Conservation (phyloP, 2,113 vertebrate genomes). For the Aphyosemion australe region DNA sequence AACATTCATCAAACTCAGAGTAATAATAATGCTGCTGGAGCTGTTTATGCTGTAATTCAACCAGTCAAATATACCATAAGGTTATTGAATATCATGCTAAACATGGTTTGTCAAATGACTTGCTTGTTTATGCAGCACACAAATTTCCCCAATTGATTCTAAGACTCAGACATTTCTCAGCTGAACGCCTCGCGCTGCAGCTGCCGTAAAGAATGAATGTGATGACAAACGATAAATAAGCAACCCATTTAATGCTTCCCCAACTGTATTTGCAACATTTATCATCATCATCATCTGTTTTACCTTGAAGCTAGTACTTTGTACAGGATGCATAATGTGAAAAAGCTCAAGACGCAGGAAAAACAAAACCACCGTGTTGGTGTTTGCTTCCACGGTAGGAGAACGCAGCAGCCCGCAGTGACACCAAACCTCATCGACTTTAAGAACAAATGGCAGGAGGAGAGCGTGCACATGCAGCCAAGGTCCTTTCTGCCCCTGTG, state of each 20-base stretch:
- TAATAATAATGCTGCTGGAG: neutral
- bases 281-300: slow-evolving; percentile 38
- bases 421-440: slow-evolving; percentile 58
- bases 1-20: slow-evolving; percentile 30
- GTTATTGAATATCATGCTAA: slow-evolving; percentile 18
- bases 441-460: slow-evolving; percentile 65
- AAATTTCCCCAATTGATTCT: slow-evolving; percentile 38
- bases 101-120: slow-evolving; percentile 30
- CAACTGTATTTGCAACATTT: slow-evolving; percentile 31
- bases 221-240: slow-evolving; percentile 42
- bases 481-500: slow-evolving; percentile 73
- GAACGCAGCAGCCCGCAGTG: slow-evolving; percentile 49
- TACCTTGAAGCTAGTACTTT: slow-evolving; percentile 33
- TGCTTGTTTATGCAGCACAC: slow-evolving; percentile 6
- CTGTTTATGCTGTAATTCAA: neutral
- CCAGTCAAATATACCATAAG: neutral
- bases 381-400: slow-evolving; percentile 55
- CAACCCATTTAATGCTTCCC: slow-evolving; percentile 21
- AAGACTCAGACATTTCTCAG: slow-evolving; percentile 25
- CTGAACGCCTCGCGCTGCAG: neutral
- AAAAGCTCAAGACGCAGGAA: slow-evolving; percentile 12
- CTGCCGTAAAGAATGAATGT: slow-evolving; percentile 26
- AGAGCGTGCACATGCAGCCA: slow-evolving; percentile 48
- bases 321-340: slow-evolving; percentile 9
- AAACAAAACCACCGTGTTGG: slow-evolving; percentile 47